phyloP scores from a whole-genome alignment of 2,113 vertebrate species.

The Thalassarche chlororhynchos region DNA sequence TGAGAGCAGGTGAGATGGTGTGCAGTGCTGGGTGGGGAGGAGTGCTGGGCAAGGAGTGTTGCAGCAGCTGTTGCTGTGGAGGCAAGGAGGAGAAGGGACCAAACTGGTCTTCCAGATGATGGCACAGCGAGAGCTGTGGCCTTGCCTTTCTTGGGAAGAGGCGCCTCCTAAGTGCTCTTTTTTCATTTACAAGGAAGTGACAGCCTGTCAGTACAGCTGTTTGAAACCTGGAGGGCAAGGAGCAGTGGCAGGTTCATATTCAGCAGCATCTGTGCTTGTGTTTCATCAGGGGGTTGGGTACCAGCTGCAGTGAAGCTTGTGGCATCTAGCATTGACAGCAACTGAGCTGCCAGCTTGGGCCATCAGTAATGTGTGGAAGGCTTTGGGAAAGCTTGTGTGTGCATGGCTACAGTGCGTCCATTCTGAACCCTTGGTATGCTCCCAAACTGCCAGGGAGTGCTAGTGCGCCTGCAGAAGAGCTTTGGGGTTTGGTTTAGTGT shows the following conservation, averaged over 20 bases:
- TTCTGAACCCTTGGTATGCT: background rate
- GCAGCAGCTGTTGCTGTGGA: background rate
- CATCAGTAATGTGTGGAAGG: background rate
- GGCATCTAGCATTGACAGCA: background rate
- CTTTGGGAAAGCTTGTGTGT: background rate
- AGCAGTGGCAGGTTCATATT: background rate
- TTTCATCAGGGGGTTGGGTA: background rate
- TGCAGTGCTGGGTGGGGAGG: background rate
- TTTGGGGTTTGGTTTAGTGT: background rate
- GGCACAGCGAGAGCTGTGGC: background rate
- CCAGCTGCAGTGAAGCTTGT: background rate
- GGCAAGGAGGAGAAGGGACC: background rate
- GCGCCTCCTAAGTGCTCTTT: background rate
- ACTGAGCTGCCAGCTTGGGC: background rate
- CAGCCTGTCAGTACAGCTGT: background rate
- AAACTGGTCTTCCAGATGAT: background rate
- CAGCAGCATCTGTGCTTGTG: background rate
- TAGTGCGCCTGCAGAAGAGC: background rate
- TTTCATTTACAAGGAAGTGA: background rate
- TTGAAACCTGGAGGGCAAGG: background rate
- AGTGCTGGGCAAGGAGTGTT: background rate
- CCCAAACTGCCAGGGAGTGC: background rate
- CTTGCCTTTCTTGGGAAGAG: background rate
- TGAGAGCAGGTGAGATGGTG: background rate
- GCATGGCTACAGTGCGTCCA: accelerated